Base-by-base conservation (phyloP, 2,113 vertebrate genomes). In the Ploceus nigricollis region DNA sequence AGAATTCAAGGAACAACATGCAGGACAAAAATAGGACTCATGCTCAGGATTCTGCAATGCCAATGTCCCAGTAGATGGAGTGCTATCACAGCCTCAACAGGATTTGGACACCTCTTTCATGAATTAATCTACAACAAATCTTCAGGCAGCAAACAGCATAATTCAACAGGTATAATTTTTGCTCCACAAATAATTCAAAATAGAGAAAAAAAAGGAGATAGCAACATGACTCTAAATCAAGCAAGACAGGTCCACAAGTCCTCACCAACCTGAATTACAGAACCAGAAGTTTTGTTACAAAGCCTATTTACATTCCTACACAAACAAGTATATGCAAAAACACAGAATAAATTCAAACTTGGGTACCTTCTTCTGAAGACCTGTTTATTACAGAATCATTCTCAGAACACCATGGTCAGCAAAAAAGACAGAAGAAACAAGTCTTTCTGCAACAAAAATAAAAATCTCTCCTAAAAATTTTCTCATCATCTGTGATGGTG, bases 371-470 rank as follows among this genome's bases (percentile, higher is more conserved):
- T 96, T 96, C 93, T 47, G n/a, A 97, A 95, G 78, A 92, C 33
- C 65, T 84, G 57, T 81, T 90, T 95, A 48, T 66, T 91, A 95
- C 17, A 83, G 92, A 92, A 78, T 77, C 56, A 58, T 81, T 96
- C 95, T 87, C 73, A 77, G 91, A 96, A 94, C n/a, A 93, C 63
- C 84, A 79, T 16, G 61, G 91, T 90, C 91, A 89, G 90, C 64
- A 93, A 95, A 96, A 94, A 93, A 85, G 92, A 93, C 81, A 75
- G 90, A 96, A 89, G 82, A 79, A 97, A 72, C 57, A 95, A 82
- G 76, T 88, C 82, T 61, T 95, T 91, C 93, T 75, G 40, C 64
- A 87, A 82, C 60, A 80, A 81, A 94, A 96, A 96, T 82, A 94
- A 96, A 96, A 89, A 89, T 61, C 54, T 93, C 76, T 87, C 77